Evolutionary conservation across 2,797 vertebrate species (phyloP), one percentile per base, ranked within the genome.

Genomic region (Siniperca scherzeri): DNA sequence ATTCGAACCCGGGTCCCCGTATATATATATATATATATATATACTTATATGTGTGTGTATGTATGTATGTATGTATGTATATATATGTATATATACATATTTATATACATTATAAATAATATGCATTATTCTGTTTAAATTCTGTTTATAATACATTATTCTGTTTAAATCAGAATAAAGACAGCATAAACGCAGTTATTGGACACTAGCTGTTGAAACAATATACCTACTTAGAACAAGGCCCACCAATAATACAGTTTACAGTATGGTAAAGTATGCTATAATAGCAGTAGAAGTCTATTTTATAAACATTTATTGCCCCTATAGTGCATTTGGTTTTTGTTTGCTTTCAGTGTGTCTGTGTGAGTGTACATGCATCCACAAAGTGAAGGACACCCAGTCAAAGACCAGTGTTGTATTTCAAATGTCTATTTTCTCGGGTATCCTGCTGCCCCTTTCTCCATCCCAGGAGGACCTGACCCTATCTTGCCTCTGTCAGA

Each of bases 321-420:
- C 46, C 1, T 7, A 21, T n/a, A 7, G 36, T 36, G 36, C 11
- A 12, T 42, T 0, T 22, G 22, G 4, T 10, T 38, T 57, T 38
- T 70, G 36, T 52, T 52, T 67, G 22, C 33, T 77, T 53, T 21
- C 0, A 22, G 38, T 36, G 19, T 65, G 38, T 59, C 30, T 71
- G 53, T 50, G 27, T 70, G 25, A 52, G 7, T 78, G 7, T 9
- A 7, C 22, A 65, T 72, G 38, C 21, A 42, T 70, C 46, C 8
- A 74, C 75, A 84, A 38, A 53, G 52, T 33, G 30, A 73, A 70
- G 16, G 36, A 76, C 64, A 36, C 52, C 21, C 0, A 14, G 78
- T 83, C 77, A 92, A 74, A 86, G 74, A 87, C 84, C 78, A 71
- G 36, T 68, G 61, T 86, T 78, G 70, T 80, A 48, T 68, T 74